A percentile compares a stretch with the other conserved stretches of the same genome.
Evolutionary conservation across 1,140 invertebrate species (phyloP).

Genomic region (Coptotermes formosanus): DNA sequence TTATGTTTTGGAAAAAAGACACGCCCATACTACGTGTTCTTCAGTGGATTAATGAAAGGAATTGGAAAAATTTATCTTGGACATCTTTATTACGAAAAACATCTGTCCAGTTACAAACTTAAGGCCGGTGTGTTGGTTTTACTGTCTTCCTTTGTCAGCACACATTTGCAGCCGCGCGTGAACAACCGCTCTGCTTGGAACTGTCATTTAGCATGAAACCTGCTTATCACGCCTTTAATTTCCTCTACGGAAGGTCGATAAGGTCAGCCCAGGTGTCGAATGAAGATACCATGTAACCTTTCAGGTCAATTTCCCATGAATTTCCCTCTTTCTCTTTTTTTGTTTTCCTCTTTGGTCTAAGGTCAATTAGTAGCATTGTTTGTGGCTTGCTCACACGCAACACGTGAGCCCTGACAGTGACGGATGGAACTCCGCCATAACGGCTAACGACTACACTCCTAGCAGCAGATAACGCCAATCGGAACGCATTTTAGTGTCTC

Average conservation of each 20-base stretch:
- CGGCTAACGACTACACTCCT: neutral
- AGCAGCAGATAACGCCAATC: neutral
- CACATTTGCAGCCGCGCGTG: no score
- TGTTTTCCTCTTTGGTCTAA: neutral
- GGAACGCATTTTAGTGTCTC: neutral
- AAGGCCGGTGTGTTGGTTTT: no score
- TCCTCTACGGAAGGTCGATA: neutral
- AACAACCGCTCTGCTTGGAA: neutral
- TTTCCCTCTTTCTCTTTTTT: neutral
- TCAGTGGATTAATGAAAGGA: no score
- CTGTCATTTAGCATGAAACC: neutral
- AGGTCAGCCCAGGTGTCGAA: neutral
- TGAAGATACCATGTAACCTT: neutral
- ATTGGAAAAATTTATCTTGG: no score
- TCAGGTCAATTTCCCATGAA: slow-evolving; percentile 7
- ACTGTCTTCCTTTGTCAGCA: no score
- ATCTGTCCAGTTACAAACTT: no score
- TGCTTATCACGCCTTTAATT: neutral
- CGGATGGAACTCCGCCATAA: neutral
- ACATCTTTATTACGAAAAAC: no score
- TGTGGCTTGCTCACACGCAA: slow-evolving; percentile 2
- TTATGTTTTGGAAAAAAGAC: no score
- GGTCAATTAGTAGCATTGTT: slow-evolving; percentile 4
- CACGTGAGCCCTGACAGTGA: neutral
- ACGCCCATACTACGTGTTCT: no score